Conservation (phyloP, 2,113 vertebrate genomes). For the Varanus komodoensis region DNA sequence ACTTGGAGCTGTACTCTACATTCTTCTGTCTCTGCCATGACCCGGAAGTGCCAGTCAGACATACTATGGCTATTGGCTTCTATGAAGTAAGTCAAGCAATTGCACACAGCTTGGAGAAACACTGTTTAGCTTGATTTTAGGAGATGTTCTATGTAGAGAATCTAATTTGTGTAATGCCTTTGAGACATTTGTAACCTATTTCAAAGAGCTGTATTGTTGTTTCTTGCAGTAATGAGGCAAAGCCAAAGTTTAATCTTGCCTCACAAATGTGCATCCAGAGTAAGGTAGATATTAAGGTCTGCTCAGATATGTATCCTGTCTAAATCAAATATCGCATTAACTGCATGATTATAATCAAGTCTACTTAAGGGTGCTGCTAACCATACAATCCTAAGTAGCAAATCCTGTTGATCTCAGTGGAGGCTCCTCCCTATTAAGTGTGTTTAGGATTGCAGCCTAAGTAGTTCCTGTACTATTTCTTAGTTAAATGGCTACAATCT, state of each 20-base stretch:
- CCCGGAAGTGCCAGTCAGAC: slow-evolving; percentile 89
- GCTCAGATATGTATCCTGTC: not conserved
- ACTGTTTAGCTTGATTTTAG: not conserved
- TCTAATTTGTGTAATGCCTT: not conserved
- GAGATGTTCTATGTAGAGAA: not conserved
- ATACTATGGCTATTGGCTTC: slow-evolving; percentile 90
- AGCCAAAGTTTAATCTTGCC: not conserved
- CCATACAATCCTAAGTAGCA: too few relatives aligned
- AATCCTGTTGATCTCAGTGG: too few relatives aligned
- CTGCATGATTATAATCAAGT: too few relatives aligned
- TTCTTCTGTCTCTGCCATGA: slow-evolving; percentile 94
- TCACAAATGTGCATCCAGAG: not conserved
- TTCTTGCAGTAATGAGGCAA: not conserved
- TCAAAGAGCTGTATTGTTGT: not conserved
- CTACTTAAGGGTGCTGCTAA: too few relatives aligned
- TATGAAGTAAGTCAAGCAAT: slow-evolving; percentile 86
- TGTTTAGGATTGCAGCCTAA: too few relatives aligned
- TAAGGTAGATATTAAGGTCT: not conserved
- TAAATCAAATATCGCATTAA: not conserved
- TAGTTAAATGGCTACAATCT: not conserved
- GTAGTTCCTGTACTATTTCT: not conserved
- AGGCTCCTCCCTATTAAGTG: too few relatives aligned
- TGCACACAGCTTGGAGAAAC: not conserved
- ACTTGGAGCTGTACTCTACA: slow-evolving; percentile 90
- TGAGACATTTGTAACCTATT: not conserved